Conservation (phyloP, 1,140 invertebrate species). For the Agraylea sexmaculata region DNA sequence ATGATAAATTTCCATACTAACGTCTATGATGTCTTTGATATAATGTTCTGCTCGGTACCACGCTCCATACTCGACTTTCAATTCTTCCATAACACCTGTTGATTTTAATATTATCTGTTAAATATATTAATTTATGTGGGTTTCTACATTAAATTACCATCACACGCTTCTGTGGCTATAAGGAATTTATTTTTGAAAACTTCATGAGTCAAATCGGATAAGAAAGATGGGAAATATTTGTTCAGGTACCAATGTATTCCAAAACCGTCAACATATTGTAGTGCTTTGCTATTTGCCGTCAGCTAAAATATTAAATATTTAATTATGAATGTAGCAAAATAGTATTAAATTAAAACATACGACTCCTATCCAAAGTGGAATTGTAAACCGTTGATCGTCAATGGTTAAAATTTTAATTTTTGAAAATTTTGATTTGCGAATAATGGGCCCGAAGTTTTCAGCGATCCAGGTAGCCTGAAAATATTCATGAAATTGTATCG, state of each 20-base stretch:
- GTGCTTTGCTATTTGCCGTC: conserved; percentile 36
- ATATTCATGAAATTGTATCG: conserved; percentile 5
- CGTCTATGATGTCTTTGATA: conserved; percentile 51
- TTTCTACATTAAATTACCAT: too few species aligned
- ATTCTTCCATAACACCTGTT: background rate
- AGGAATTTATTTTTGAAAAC: conserved; percentile 57
- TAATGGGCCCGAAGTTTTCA: conserved; percentile 50
- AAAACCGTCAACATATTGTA: conserved; percentile 69
- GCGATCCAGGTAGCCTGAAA: conserved; percentile 51
- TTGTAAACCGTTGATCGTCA: conserved; percentile 53
- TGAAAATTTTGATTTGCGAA: conserved; percentile 42
- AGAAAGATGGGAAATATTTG: conserved; percentile 31
- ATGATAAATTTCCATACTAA: conserved; percentile 22
- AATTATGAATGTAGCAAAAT: too few species aligned
- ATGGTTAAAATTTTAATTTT: conserved; percentile 50
- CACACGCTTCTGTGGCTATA: conserved; percentile 61
- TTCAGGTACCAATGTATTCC: conserved; percentile 75
- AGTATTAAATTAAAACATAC: too few species aligned
- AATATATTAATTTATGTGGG: background rate
- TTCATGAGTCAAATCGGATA: conserved; percentile 42
- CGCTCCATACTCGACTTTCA: conserved; percentile 43
- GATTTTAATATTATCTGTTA: background rate
- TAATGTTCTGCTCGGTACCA: conserved; percentile 62
- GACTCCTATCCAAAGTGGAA: conserved; percentile 55
- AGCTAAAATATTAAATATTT: too few species aligned